Evolutionary conservation across 2,113 vertebrate genomes (phyloP).

Genomic region (Typhlomys cinereus): DNA sequence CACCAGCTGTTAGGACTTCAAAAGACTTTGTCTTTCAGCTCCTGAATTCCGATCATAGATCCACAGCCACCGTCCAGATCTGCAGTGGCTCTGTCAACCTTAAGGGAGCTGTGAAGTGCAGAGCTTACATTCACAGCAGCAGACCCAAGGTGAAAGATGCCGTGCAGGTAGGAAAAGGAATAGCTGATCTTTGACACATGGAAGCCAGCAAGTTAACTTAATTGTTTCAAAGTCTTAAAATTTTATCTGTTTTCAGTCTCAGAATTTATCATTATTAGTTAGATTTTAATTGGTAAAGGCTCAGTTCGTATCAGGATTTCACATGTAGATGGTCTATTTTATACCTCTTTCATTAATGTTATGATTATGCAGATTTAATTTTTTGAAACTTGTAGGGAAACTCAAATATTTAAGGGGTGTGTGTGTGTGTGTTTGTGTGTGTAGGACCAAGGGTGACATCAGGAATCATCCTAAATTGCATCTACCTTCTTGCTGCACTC

Average conservation of each 20-base stretch:
- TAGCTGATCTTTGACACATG: background rate
- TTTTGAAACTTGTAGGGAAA: too few relatives aligned
- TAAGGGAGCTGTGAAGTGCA: constrained; percentile 90
- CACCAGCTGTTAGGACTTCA: background rate
- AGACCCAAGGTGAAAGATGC: constrained; percentile 93
- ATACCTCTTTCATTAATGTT: constrained; percentile 4
- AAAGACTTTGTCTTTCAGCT: constrained; percentile 78
- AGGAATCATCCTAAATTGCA: too few relatives aligned
- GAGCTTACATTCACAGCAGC: constrained; percentile 92
- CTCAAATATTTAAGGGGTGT: constrained; percentile 22
- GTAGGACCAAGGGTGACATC: too few relatives aligned
- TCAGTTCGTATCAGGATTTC: background rate
- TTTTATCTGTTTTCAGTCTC: background rate
- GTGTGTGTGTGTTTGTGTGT: too few relatives aligned
- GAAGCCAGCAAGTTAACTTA: background rate
- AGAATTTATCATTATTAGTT: constrained; percentile 35
- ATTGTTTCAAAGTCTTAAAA: background rate
- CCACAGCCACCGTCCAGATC: constrained; percentile 86
- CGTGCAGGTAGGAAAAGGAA: constrained; percentile 86
- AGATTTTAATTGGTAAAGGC: constrained; percentile 4
- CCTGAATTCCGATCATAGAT: constrained; percentile 78
- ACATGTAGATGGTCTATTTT: background rate
- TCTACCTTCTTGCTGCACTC: too few relatives aligned
- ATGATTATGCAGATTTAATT: background rate
- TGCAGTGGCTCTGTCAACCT: constrained; percentile 90